A percentile compares a stretch with the other conserved stretches of the same genome.
Evolutionary conservation across 1,140 invertebrate genomes (phyloP).

Genomic region (Diorhabda elongata): DNA sequence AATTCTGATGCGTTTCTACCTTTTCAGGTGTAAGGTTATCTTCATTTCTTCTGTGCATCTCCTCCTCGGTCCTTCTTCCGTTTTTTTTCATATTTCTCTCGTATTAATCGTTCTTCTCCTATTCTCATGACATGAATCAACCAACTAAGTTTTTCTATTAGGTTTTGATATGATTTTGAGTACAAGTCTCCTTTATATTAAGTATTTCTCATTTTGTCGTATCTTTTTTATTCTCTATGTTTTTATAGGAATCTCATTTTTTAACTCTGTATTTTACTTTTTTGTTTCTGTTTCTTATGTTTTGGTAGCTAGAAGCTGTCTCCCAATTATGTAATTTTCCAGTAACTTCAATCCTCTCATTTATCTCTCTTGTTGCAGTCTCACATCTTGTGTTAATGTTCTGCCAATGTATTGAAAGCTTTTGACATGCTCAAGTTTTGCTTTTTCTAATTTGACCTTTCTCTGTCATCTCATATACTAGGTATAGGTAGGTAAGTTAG

Average conservation of each 20-base stretch:
- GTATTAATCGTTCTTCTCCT: background rate
- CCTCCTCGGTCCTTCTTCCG: too few species aligned
- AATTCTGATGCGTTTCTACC: too few species aligned
- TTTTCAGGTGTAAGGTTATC: too few species aligned
- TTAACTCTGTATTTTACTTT: background rate
- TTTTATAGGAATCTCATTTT: background rate
- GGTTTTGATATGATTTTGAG: background rate
- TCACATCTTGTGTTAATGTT: too few species aligned
- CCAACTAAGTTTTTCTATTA: background rate
- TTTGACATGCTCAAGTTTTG: background rate
- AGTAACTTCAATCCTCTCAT: too few species aligned
- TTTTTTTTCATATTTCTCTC: background rate
- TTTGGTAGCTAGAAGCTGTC: too few species aligned
- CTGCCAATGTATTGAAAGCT: too few species aligned
- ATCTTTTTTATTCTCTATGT: background rate
- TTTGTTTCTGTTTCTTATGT: background rate
- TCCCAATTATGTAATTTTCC: too few species aligned
- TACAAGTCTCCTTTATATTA: background rate
- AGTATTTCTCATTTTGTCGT: constrained; percentile 3
- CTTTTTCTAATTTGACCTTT: background rate
- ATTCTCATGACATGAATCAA: background rate
- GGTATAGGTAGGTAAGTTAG: background rate
- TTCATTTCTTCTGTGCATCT: too few species aligned
- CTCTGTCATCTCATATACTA: background rate
- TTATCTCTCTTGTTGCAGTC: too few species aligned